These are phyloP conservation scores for Siniperca knerii DNA, from an alignment of 2,113 vertebrate species.

Conservation along the genomic window DNA sequence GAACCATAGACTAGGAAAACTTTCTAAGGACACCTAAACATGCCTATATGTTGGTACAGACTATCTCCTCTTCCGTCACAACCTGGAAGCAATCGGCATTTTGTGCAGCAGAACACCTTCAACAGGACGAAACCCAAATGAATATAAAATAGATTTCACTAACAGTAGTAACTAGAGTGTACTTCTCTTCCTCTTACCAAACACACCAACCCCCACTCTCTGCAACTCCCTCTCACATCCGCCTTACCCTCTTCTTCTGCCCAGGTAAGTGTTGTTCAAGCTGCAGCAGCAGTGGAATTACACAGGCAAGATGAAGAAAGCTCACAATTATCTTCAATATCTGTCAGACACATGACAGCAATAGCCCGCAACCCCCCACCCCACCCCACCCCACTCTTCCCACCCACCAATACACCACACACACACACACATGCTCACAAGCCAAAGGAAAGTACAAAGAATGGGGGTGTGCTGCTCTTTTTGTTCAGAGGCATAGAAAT, in stretches of 20 bases:
- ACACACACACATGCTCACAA: slow-evolving; percentile 62
- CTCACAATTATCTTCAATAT: slow-evolving; percentile 88
- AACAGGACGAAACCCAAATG: slow-evolving; percentile 44
- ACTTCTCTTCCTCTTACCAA: slow-evolving; percentile 58
- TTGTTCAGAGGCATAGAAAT: slow-evolving; percentile 83
- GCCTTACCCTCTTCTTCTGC: slow-evolving; percentile 70
- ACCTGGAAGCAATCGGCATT: slow-evolving; percentile 33
- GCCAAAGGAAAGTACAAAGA: slow-evolving; percentile 83
- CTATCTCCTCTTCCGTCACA: slow-evolving; percentile 12
- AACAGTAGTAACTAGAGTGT: slow-evolving; percentile 54
- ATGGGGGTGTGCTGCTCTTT: slow-evolving; percentile 81
- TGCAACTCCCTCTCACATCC: slow-evolving; percentile 59
- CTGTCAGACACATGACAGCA: slow-evolving; percentile 87
- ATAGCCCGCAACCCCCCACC: slow-evolving; percentile 40
- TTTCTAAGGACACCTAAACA: slow-evolving; percentile 41
- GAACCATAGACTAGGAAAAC: slow-evolving; percentile 23
- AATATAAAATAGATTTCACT: slow-evolving; percentile 56
- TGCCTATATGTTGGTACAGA: background rate
- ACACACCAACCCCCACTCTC: slow-evolving; percentile 55
- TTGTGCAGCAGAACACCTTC: slow-evolving; percentile 23
- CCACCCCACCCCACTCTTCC: background rate
- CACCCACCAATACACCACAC: slow-evolving; percentile 57
- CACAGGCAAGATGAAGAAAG: slow-evolving; percentile 85
- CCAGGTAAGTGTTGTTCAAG: slow-evolving; percentile 83
- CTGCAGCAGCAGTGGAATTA: slow-evolving; percentile 80